Conservation (phyloP, 2,888 invertebrate genomes). For the Ectemnius cavifrons region DNA sequence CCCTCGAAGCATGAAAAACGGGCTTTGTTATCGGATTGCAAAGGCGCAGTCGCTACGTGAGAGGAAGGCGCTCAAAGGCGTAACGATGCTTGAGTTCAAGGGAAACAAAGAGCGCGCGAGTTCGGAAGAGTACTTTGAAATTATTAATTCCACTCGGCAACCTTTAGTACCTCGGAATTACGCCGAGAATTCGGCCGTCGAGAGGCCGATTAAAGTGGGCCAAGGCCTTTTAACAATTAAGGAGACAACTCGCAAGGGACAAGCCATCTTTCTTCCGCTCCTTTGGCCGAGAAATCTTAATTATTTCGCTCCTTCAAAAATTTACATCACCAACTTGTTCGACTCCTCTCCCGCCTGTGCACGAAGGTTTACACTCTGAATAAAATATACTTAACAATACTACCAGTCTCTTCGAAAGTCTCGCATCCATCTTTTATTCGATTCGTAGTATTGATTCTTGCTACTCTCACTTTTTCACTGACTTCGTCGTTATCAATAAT, state of each 20-base stretch:
- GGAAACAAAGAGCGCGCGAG: constrained; percentile 2
- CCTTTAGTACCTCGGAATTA: constrained; percentile 11
- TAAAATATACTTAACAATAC: too few relatives aligned
- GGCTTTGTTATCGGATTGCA: too few relatives aligned
- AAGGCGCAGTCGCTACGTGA: too few relatives aligned
- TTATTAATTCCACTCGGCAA: neutral
- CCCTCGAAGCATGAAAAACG: too few relatives aligned
- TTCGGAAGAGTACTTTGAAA: constrained; percentile 7
- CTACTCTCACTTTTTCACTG: too few relatives aligned
- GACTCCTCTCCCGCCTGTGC: too few relatives aligned
- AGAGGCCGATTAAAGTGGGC: constrained; percentile 4
- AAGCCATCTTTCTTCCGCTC: neutral
- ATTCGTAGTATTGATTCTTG: neutral
- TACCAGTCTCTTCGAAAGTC: neutral
- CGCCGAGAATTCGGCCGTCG: constrained; percentile 13
- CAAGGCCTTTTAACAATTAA: constrained; percentile 14
- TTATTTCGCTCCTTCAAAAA: too few relatives aligned
- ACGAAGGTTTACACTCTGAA: too few relatives aligned
- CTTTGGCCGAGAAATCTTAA: neutral
- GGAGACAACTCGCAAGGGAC: neutral
- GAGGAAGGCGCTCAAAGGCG: too few relatives aligned
- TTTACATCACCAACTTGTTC: too few relatives aligned
- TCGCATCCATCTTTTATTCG: neutral
- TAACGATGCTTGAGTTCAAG: neutral
- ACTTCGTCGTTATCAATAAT: too few relatives aligned